These are phyloP conservation scores for Epinephelus awoara DNA, from an alignment of 2,797 vertebrate genomes.

Conservation along the genomic window DNA sequence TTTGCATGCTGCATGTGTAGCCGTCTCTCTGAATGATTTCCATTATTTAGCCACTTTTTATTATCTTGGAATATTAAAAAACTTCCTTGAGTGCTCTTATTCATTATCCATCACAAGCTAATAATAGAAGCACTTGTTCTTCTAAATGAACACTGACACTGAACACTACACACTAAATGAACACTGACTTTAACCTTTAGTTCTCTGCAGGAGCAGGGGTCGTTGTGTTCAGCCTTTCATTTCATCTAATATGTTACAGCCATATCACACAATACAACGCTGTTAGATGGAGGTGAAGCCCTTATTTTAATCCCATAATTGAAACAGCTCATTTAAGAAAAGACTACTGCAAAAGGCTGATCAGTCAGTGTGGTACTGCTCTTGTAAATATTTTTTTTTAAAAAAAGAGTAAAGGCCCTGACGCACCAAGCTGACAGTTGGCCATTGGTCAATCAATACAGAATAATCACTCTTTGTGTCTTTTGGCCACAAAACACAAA, in stretches of 20 bases:
- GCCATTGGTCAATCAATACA: too few species aligned
- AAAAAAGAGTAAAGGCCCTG: too few species aligned
- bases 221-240: neutral
- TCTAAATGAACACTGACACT: slow-evolving; percentile 22
- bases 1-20: slow-evolving; percentile 3
- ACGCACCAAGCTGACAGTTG: too few species aligned
- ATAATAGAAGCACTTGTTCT: slow-evolving; percentile 12
- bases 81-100: neutral
- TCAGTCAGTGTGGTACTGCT: neutral
- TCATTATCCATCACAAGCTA: neutral
- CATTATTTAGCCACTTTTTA: slow-evolving; percentile 14
- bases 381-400: neutral
- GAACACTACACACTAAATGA: slow-evolving; percentile 17
- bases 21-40: neutral
- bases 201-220: slow-evolving; percentile 9
- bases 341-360: neutral
- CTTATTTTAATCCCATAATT: neutral
- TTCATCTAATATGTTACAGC: neutral
- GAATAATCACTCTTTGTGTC: too few species aligned
- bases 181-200: slow-evolving; percentile 24
- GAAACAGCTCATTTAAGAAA: neutral
- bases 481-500: neutral
- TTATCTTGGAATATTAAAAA: neutral
- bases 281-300: neutral
- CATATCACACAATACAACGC: neutral